Percentiles rank a stretch among this genome's conserved stretches.
phyloP scores from a whole-genome alignment of 2,888 invertebrate genomes.

The Prionchulus punctatus region DNA sequence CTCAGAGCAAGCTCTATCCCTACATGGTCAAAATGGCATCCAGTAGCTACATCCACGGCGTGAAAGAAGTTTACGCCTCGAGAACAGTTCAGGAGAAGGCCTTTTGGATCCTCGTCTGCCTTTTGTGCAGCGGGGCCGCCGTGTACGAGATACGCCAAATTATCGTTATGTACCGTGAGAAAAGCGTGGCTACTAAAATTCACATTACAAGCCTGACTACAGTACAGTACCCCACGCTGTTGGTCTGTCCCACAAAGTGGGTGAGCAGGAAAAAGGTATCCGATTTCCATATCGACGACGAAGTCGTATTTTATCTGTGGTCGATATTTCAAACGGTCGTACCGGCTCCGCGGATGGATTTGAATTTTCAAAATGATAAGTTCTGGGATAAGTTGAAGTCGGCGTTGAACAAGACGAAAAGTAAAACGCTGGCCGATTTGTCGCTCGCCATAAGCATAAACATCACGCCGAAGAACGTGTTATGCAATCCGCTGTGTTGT shows the following conservation, averaged over 20 bases:
- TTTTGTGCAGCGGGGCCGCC: not conserved
- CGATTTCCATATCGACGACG: not conserved
- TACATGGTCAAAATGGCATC: not conserved
- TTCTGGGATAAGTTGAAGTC: not conserved
- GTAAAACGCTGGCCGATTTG: not conserved
- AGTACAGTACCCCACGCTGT: not conserved
- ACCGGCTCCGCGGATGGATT: not conserved
- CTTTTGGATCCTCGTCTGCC: not conserved
- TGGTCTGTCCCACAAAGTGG: constrained; percentile 1
- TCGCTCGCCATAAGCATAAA: not conserved
- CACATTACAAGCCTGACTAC: not conserved
- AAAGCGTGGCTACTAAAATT: constrained; percentile 1
- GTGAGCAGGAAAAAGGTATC: not conserved
- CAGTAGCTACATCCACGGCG: not conserved
- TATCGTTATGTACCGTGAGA: not conserved
- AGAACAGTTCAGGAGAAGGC: not conserved
- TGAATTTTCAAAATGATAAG: not conserved
- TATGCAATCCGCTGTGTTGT: not conserved
- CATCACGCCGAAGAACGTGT: not conserved
- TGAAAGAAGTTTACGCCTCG: not conserved
- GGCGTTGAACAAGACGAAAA: not conserved
- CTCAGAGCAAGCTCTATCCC: constrained; percentile 1
- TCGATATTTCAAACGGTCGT: not conserved
- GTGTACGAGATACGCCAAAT: not conserved
- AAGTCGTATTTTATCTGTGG: not conserved